A percentile compares a stretch with the other conserved stretches of the same genome.
Evolutionary conservation across 2,888 invertebrate species (phyloP).

Genomic region (Deroplatys truncata): DNA sequence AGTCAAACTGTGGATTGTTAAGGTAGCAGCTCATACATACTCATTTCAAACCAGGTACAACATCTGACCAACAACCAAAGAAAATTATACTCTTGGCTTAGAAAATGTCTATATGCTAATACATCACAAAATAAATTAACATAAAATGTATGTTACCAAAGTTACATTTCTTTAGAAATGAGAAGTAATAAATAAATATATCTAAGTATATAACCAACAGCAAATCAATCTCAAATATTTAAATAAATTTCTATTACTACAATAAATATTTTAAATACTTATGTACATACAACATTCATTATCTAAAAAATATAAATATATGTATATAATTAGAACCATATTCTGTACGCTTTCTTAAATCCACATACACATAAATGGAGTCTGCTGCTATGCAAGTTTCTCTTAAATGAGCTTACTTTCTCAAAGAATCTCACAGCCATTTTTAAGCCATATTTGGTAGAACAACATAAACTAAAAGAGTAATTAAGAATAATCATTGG

Average conservation of each 20-base stretch:
- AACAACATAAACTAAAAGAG: not conserved
- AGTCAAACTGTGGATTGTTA: not conserved
- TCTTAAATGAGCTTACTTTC: not conserved
- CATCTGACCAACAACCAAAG: slow-evolving; percentile 30
- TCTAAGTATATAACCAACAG: slow-evolving; percentile 8
- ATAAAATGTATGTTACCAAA: not conserved
- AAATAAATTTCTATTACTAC: not conserved
- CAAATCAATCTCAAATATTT: slow-evolving; percentile 1
- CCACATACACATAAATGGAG: not conserved
- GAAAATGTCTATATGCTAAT: not conserved
- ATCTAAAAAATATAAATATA: not conserved
- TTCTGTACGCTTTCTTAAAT: not conserved
- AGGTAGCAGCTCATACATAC: not conserved
- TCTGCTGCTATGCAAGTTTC: not conserved
- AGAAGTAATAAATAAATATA: slow-evolving; percentile 7
- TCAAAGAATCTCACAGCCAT: not conserved
- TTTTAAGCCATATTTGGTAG: not conserved
- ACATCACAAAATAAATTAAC: not conserved
- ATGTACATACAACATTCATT: slow-evolving; percentile 5
- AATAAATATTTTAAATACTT: slow-evolving; percentile 30
- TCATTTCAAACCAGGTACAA: slow-evolving; percentile 2
- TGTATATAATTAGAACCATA: not conserved
- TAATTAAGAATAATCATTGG: not conserved
- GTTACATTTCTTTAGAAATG: not conserved
- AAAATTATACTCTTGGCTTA: slow-evolving; percentile 27